phyloP scores from a whole-genome alignment of 2,797 vertebrate genomes.

The Xenopus petersii region DNA sequence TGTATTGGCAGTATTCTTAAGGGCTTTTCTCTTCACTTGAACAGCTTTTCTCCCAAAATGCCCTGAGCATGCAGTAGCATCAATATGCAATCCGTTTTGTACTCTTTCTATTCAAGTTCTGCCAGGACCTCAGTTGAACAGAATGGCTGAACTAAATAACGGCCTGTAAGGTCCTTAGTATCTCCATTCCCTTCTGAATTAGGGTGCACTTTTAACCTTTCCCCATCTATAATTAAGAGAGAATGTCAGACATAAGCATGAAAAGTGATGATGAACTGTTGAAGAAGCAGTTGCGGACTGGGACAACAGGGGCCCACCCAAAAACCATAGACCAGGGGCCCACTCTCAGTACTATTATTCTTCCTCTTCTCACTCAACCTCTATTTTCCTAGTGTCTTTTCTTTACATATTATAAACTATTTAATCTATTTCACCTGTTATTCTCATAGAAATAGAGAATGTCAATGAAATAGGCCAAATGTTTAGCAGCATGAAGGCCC shows the following conservation, averaged over 20 bases:
- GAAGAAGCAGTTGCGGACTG: background rate
- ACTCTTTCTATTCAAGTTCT: conserved; percentile 35
- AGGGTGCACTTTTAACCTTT: conserved; percentile 38
- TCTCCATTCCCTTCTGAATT: conserved; percentile 30
- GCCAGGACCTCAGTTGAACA: conserved; percentile 29
- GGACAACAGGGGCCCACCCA: too few relatives aligned
- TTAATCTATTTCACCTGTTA: too few relatives aligned
- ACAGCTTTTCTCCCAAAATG: conserved; percentile 17
- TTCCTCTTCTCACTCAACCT: too few relatives aligned
- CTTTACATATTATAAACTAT: too few relatives aligned
- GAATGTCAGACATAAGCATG: conserved; percentile 11
- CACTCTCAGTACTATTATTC: too few relatives aligned
- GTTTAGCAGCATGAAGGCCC: too few relatives aligned
- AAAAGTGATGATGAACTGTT: background rate
- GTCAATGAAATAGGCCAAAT: too few relatives aligned
- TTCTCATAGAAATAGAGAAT: too few relatives aligned
- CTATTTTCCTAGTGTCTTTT: too few relatives aligned
- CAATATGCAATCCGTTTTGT: conserved; percentile 30
- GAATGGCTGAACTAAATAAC: conserved; percentile 40
- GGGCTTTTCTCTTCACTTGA: conserved; percentile 12
- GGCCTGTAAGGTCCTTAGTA: conserved; percentile 31
- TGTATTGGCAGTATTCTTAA: conserved; percentile 17
- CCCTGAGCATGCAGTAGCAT: conserved; percentile 35
- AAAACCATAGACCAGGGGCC: too few relatives aligned
- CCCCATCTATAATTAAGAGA: conserved; percentile 14